Base-by-base conservation (phyloP, 2,797 vertebrate genomes). In the Nannoperca obscura region DNA sequence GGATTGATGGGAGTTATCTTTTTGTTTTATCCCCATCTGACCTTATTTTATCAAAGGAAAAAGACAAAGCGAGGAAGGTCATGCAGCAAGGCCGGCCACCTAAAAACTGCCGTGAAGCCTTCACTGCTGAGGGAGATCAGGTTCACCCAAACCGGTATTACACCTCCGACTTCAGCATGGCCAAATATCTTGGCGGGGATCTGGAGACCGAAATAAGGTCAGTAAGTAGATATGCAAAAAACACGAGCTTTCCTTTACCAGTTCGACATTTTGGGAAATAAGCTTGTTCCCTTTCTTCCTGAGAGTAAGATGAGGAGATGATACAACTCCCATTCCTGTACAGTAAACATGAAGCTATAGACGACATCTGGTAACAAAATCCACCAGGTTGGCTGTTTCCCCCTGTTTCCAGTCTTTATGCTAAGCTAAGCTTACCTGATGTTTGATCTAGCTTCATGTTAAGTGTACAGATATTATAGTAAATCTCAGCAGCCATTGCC, bases 81-180 rank as follows among this genome's bases (percentile, higher is more conserved):
- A 94, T 94, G 93, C 93, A 92, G 80, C 82, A 72, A 5, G 82
- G 83, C 34, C 85, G 58, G 19, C 91, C 93, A 0, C 94, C 94
- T 5, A 85, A 64, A 71, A 94, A 93, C 86, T 94, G 94, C 62
- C 80, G 89, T 0, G 94, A 94, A 71, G 93, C 90, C 17, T 94
- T 95, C 67, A 95, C 94, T 12, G 71, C 76, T 4, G 93, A 94
- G 9, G 94, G 93, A 34, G 94, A 95, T 80, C 93, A 95, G 75
- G 92, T 94, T n/a, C 94, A 77, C 63, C 72, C 81, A 19, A 92
- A 94, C 83, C 89, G 93, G 1, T 92, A 92, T 71, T 95, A 95
- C 65, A 89, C 93, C 11, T 88, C 91, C 2, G 92, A 93, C 38
- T 81, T 76, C 80, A 88, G 76, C 66, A 69, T 87, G 55, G 90